Evolutionary conservation across 2,888 invertebrate genomes (phyloP).

Genomic region (Lycia hirtaria): DNA sequence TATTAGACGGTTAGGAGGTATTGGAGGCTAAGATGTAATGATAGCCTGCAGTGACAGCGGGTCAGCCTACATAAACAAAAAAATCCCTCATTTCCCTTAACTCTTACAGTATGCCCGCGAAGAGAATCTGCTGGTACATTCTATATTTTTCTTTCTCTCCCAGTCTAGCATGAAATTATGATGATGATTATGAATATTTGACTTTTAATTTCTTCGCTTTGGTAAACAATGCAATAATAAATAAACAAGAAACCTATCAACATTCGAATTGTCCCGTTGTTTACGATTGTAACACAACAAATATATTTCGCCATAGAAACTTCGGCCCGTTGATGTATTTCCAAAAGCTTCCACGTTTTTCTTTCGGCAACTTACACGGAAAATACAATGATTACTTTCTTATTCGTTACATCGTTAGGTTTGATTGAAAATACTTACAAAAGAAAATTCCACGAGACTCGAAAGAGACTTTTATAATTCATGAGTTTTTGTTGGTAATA

Average conservation of each 20-base stretch:
- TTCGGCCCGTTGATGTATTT: background rate
- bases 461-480: background rate
- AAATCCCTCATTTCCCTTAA: too few relatives aligned
- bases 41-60: too few relatives aligned
- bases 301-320: background rate
- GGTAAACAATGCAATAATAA: too few relatives aligned
- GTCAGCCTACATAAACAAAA: too few relatives aligned
- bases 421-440: background rate
- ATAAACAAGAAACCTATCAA: background rate
- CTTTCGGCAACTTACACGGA: slow-evolving; percentile 1
- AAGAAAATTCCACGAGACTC: background rate
- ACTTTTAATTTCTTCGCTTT: too few relatives aligned
- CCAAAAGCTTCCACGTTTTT: background rate
- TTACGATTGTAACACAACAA: background rate
- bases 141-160: too few relatives aligned
- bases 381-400: slow-evolving; percentile 1
- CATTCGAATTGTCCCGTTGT: background rate
- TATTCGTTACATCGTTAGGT: background rate
- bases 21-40: too few relatives aligned
- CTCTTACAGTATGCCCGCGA: too few relatives aligned
- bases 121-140: too few relatives aligned
- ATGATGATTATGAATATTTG: too few relatives aligned
- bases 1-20: too few relatives aligned
- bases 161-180: too few relatives aligned
- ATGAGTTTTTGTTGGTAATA: background rate